Evolutionary conservation across 2,888 invertebrate genomes (phyloP).

Genomic region (Dynastes maya): DNA sequence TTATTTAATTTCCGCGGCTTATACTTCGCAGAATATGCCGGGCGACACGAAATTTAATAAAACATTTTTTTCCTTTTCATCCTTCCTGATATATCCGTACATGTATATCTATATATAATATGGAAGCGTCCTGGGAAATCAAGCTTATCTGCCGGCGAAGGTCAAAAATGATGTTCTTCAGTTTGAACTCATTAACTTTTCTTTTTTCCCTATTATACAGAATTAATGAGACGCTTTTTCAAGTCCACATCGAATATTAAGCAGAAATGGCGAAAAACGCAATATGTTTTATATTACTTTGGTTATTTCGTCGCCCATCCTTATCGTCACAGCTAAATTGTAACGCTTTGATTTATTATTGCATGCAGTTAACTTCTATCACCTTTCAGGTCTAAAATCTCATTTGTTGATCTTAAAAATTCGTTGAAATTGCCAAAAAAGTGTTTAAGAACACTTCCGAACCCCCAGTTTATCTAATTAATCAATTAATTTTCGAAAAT

Average conservation of each 20-base stretch:
- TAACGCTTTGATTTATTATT: too few species aligned
- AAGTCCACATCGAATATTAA: slow-evolving; percentile 40
- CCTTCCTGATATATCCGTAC: background rate
- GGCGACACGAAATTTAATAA: slow-evolving; percentile 42
- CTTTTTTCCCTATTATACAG: slow-evolving; percentile 37
- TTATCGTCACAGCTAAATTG: slow-evolving; percentile 2
- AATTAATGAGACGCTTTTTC: slow-evolving; percentile 38
- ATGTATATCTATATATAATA: slow-evolving; percentile 37
- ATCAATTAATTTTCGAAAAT: too few species aligned
- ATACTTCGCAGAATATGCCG: slow-evolving; percentile 11
- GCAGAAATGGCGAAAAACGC: slow-evolving; percentile 11
- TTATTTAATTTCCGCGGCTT: slow-evolving; percentile 38
- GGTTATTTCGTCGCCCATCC: background rate
- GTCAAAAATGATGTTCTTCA: slow-evolving; percentile 45
- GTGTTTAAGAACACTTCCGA: too few species aligned
- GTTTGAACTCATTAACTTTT: slow-evolving; percentile 41
- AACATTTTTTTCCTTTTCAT: slow-evolving; percentile 43
- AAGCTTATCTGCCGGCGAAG: slow-evolving; percentile 41
- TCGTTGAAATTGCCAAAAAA: too few species aligned
- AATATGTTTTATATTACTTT: background rate
- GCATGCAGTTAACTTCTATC: too few species aligned
- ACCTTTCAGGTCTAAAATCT: too few species aligned
- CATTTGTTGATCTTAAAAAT: too few species aligned
- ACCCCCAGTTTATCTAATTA: too few species aligned
- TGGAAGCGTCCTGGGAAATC: slow-evolving; percentile 42